Base-by-base conservation (phyloP, 2,113 vertebrate species). In the Pholis gunnellus region DNA sequence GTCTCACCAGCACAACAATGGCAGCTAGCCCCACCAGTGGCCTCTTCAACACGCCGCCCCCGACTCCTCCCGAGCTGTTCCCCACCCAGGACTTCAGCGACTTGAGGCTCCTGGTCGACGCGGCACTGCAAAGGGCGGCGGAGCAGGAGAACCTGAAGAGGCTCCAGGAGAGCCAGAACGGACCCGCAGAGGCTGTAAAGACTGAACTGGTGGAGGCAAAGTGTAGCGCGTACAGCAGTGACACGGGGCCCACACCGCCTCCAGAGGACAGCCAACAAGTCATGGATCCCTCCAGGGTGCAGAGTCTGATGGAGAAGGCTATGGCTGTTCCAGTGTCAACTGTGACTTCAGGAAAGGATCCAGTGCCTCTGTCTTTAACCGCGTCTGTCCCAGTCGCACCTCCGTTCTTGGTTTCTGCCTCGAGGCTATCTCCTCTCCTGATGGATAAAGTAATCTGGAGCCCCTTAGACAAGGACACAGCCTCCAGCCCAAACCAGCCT, bases 81-180 rank as follows among this genome's bases (percentile, higher is more conserved):
- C 95, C 95, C 3, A 92, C 93, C 0, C 96, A 98, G 1, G 97
- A 98, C 92, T 99, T 99, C 94, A 98, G 97, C 54, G 95, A 97
- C 89, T 94, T 99, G 89, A 96, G 96, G 92, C 91, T 99, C 70
- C 94, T 99, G 79, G 97, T 98, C 69, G 97, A 99, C 9, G 97
- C 97, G 13, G 97, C 97, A 0, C 87, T 97, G 61, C 97, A 97
- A 93, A 94, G 96, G 82, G 97, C 97, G 0, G 97, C 97, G 0
- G 97, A 99, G 94, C 96, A 97, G 83, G 97, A 98, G 92, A 95
- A 91, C 15, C 94, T 96, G 92, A 95, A 93, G 89, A 3, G 75
- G 44, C 74, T 86, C 11, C 75, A 90, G 69, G 87, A 93, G 72
- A 68, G 14, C 54, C 81, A 84, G 52, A 80, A 13, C 72, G 82